phyloP scores from a whole-genome alignment of 1,140 invertebrate genomes.

The Nymphalis io region DNA sequence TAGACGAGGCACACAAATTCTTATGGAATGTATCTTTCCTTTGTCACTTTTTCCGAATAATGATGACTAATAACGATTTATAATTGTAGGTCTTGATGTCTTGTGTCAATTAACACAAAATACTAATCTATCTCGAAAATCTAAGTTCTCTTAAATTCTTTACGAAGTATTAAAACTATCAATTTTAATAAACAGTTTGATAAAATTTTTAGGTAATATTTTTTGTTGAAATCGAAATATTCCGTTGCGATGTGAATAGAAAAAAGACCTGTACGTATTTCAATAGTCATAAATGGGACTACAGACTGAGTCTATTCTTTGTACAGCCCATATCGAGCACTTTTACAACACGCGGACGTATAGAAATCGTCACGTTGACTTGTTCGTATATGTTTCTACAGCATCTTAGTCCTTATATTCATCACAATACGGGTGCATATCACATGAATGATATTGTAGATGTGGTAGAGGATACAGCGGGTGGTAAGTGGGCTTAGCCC shows the following conservation, averaged over 20 bases:
- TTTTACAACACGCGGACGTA: conserved; percentile 22
- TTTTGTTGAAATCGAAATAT: background rate
- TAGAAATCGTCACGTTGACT: conserved; percentile 6
- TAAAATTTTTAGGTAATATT: background rate
- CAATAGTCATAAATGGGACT: conserved; percentile 20
- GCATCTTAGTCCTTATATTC: background rate
- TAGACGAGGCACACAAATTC: no score
- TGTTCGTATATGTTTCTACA: background rate
- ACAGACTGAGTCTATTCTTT: conserved; percentile 16
- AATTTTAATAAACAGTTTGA: no score
- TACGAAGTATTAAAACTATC: no score
- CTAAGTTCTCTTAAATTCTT: no score
- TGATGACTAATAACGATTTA: no score
- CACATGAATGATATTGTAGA: background rate
- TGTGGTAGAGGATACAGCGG: background rate
- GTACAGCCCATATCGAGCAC: conserved; percentile 24
- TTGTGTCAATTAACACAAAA: no score
- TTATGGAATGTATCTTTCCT: no score
- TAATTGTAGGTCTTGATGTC: no score
- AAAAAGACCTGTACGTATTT: conserved; percentile 10
- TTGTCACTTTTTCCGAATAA: no score
- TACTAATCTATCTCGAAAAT: no score
- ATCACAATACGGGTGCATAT: background rate
- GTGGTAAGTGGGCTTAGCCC: conserved; percentile 41
- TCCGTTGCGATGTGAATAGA: background rate